Evolutionary conservation across 1,140 invertebrate genomes (phyloP), one percentile per base, ranked within the genome.

Genomic region (Arion vulgaris): DNA sequence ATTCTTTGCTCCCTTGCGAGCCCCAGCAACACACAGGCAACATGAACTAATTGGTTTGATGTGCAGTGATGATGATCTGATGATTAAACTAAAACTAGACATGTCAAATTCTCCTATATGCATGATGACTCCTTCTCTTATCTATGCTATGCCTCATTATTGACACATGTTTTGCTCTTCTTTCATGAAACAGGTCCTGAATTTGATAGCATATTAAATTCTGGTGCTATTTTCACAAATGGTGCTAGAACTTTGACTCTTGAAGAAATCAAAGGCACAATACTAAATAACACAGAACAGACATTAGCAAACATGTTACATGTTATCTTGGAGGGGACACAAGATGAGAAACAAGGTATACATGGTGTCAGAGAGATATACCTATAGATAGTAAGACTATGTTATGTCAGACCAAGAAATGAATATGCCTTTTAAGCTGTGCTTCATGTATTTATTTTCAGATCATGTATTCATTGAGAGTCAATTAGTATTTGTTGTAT

Each of bases 241-340:
- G 85, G 85, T 36, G 86, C 85, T 80, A 86, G 88, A 45, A 82
- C 83, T 15, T 28, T 89, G 19, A 88, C 84, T 39, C 74, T 89
- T 66, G 90, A 91, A 71, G 72, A 88, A 26, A 84, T 91, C 51
- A 92, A 91, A 71, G 90, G 87, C 5, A 89, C 87, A 38, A 71
- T 92, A 57, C 83, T 92, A 77, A 74, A 82, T 26, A 85, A 88
- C 13, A 88, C 90, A 49, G 91, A 91, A 45, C 86, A 90, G 80
- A 91, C 90, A 85, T 86, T 91, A 36, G 84, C 86, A 38, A 89
- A 90, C 9, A 86, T 92, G 26, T 85, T 88, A 51, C 89, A 91
- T 68, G 86, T 89, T 51, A 88, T 92, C 53, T 83, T 88, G 41
- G 90, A 91, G 71, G 90, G 88, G 82, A 88, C 87, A 45, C 84